Base-by-base conservation (phyloP, 2,888 invertebrate species). In the Morpho achilles region DNA sequence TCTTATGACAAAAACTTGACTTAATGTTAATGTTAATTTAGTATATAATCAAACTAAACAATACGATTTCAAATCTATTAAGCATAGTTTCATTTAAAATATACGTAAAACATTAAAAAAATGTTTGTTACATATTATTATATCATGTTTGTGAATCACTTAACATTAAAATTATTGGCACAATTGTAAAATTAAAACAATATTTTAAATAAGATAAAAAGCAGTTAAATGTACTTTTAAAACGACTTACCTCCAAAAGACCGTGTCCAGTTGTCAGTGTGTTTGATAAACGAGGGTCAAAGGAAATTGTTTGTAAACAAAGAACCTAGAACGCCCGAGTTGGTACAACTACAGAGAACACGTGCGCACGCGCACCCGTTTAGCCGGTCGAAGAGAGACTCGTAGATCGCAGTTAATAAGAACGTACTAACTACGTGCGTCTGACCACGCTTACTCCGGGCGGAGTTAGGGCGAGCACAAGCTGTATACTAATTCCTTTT, bases 231-330 rank as follows among this genome's bases (percentile, higher is more conserved):
- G 42, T 8, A 23, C 50, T 43, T 22, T 23, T 47, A 6, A 41
- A 22, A 8, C 3, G 32, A 7, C 55, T 61, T 53, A 61, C 61
- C 61, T 52, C n/a, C 9, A 49, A 46, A 50, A 46, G 43, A 43
- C 23, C 8, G 23, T 10, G 52, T 54, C 45, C 55, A 56, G 50
- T 32, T 52, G 49, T 43, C 23, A 9, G 7, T 41, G 16, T 16
- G 16, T 45, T 41, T 58, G 45, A 45, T 58, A 39, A 58, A 43
- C 51, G 55, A 55, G 49, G 52, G 55, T 58, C 46, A 58, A 42
- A 22, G 41, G 9, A 40, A 54, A 43, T 59, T 75, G 76, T 77
- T 77, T 73, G 75, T 77, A 77, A 77, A 77, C 77, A 77, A 74
- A 32, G 32, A 32, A 32, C 32, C 32, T 32, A 67, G 60, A 59